These are phyloP conservation scores for Cyprinodon brontotheroides DNA, from an alignment of 2,113 vertebrate species.

Conservation along the genomic window DNA sequence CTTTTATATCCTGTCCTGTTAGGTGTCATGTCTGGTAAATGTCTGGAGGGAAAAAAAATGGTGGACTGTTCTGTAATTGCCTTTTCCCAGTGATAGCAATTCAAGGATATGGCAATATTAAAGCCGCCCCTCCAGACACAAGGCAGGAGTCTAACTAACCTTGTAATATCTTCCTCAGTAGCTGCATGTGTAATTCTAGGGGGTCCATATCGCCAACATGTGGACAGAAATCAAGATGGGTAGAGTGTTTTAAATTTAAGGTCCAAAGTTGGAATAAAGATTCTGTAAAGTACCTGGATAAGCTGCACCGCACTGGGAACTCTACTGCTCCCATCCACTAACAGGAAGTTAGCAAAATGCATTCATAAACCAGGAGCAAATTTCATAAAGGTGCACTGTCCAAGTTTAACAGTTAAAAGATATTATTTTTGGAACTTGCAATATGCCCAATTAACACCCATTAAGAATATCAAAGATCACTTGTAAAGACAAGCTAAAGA, in stretches of 20 bases:
- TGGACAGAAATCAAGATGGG: background rate
- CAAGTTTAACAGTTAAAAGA: background rate
- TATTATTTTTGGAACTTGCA: no score
- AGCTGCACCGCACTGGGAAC: background rate
- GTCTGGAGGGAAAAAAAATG: background rate
- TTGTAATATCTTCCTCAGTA: background rate
- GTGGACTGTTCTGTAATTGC: background rate
- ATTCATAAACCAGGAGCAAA: background rate
- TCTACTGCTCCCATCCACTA: background rate
- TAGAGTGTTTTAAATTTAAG: background rate
- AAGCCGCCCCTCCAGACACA: background rate
- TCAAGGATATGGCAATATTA: background rate
- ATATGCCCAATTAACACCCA: no score
- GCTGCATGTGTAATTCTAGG: background rate
- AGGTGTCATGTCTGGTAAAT: background rate
- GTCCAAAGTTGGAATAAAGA: background rate
- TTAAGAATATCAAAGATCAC: no score
- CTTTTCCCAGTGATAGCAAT: background rate
- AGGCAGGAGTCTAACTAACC: conserved; percentile 1
- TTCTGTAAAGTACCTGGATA: background rate
- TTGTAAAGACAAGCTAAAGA: no score
- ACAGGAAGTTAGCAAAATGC: background rate
- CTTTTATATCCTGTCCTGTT: background rate
- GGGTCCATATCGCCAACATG: background rate
- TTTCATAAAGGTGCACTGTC: background rate